Evolutionary conservation across 2,888 invertebrate species (phyloP), one percentile per base, ranked within the genome.

Genomic region (Philhelius pedissequus): DNA sequence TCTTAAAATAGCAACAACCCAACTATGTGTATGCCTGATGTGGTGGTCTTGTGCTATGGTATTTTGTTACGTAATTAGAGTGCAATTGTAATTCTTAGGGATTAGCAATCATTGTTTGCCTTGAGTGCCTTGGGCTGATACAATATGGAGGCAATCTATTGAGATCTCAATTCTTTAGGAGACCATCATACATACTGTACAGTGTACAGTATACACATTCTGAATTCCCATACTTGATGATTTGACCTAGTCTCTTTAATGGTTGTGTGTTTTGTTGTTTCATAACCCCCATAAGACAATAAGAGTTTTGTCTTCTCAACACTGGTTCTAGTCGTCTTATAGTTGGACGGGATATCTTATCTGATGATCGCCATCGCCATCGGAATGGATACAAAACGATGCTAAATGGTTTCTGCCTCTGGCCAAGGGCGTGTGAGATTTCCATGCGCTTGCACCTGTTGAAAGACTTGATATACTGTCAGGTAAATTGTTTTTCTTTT

Each of bases 371-470:
- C 68, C 62, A 79, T 83, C 79, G 13, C 68, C 62, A 69, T 50
- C 50, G 48, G 38, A 64, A 78, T 77, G 73, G 43, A 73, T 74
- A 74, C 83, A 83, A 83, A 83, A 83, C 74, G 83, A 68, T 83
- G 79, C 79, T 79, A 83, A 83, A 74, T 83, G 78, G 56, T 69
- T 68, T 68, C 22, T 79, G 83, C 74, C 68, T 56, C 38, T 40
- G 74, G 69, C 83, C 83, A 83, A 83, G 83, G 83, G 83, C 83
- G 83, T 83, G 83, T 79, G 79, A 83, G 35, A 64, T 74, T 69
- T 78, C 60, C 66, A 68, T 73, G 58, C 40, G 60, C 62, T 35
- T 62, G 66, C 71, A 77, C 71, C 71, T 71, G 81, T 45, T 54
- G 54, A 45, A 35, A 40, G 56, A 40, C 54, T 76, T 50, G 13